Conservation (phyloP, 2,113 vertebrate genomes). For the Salvator merianae region DNA sequence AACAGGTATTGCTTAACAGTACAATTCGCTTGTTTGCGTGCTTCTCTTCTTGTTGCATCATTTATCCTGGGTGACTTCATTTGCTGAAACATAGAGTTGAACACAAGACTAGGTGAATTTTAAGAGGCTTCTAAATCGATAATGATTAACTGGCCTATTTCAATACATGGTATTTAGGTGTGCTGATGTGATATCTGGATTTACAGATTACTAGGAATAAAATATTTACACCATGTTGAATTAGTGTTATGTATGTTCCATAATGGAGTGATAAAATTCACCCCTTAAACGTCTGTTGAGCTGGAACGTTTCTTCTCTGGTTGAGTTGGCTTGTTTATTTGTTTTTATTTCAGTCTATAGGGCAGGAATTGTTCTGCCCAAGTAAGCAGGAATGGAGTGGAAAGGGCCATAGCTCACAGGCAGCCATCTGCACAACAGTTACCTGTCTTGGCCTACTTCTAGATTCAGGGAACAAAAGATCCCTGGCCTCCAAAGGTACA, state of each 20-base stretch:
- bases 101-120: not conserved
- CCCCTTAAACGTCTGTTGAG: too few relatives aligned
- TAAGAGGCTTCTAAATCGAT: not conserved
- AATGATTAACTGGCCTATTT: not conserved
- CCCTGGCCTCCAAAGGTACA: too few relatives aligned
- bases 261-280: too few relatives aligned
- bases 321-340: not conserved
- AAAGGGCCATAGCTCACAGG: too few relatives aligned
- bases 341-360: not conserved
- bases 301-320: too few relatives aligned
- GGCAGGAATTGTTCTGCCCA: too few relatives aligned
- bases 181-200: not conserved
- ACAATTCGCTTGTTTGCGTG: not conserved
- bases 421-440: too few relatives aligned
- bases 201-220: not conserved
- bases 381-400: too few relatives aligned
- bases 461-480: too few relatives aligned
- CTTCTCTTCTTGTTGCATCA: not conserved
- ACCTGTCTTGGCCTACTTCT: too few relatives aligned
- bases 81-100: not conserved
- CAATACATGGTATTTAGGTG: conserved; percentile 1
- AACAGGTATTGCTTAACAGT: not conserved
- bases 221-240: not conserved
- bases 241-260: not conserved
- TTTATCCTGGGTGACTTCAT: not conserved